Evolutionary conservation across 2,797 vertebrate genomes (phyloP), one percentile per base, ranked within the genome.

Genomic region (Crossoptilon crossoptilon): DNA sequence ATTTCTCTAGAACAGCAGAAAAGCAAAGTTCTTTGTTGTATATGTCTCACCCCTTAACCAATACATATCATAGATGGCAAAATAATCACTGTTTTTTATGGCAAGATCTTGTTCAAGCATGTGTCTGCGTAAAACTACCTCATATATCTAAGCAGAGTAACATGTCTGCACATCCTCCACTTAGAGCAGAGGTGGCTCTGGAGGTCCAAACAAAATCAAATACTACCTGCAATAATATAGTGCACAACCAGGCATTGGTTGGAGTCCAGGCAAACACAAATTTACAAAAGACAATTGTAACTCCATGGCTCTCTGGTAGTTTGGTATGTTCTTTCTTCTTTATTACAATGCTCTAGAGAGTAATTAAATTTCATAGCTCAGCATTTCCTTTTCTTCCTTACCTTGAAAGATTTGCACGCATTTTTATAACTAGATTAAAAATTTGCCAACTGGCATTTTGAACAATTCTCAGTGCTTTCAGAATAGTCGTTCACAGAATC

Each of bases 351-450:
- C 19, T 74, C 78, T 72, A 39, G 35, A 88, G 56, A 87, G 62
- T 73, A 63, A 75, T 74, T 74, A 78, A 56, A 78, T 91, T 67
- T 87, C 72, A 75, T 67, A 85, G 51, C 51, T 75, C 48, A 6
- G 27, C 66, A 80, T 91, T 93, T 64, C 14, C 0, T 2, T 74
- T 84, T 76, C 92, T 51, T 46, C 41, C 41, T 86, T 88, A 91
- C 77, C 71, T 90, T 90, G 60, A 88, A 95, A 82, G 80, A 87
- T 86, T 95, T 80, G 49, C 37, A 91, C 68, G 66, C 58, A 33
- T 87, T 84, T 93, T 91, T 95, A 72, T 82, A 88, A 78, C 62
- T 66, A 83, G 66, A 84, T 80, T 78, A 62, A 56, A 88, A 90
- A 91, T 29, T 35, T 92, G 60, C n/a, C 83, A 88, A 77, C 23